phyloP scores from a whole-genome alignment of 2,888 invertebrate genomes.

The Caenorhabditis afra region DNA sequence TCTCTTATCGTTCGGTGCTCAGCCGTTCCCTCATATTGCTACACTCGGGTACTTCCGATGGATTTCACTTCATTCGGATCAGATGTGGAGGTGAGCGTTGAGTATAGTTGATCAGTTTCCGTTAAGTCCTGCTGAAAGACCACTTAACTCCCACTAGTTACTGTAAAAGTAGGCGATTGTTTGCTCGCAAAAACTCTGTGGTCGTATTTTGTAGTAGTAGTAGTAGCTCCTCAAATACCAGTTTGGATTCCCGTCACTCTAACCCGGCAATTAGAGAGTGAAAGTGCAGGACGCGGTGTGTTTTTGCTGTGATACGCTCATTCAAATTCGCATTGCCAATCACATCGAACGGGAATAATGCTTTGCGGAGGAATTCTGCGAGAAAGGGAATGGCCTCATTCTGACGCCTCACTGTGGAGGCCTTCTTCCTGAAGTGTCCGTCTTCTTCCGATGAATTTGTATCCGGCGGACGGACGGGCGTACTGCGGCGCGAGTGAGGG shows the following conservation, averaged over 20 bases:
- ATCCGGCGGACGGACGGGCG: conserved; percentile 39
- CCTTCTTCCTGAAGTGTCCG: conserved; percentile 48
- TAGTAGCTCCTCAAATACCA: conserved; percentile 1
- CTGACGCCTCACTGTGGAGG: conserved; percentile 33
- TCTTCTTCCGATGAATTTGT: conserved; percentile 36
- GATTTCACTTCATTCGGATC: conserved; percentile 50
- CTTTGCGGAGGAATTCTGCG: conserved; percentile 21
- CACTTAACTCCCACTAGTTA: too few relatives aligned
- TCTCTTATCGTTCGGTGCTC: conserved; percentile 28
- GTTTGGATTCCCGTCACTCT: not conserved
- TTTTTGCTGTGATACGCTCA: conserved; percentile 36
- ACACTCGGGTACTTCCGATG: conserved; percentile 39
- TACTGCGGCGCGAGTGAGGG: conserved; percentile 34
- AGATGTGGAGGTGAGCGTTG: conserved; percentile 48
- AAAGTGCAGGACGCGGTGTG: not conserved
- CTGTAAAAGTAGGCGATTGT: conserved; percentile 5
- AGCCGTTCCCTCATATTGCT: conserved; percentile 12
- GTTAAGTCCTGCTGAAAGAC: too few relatives aligned
- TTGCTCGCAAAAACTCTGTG: conserved; percentile 14
- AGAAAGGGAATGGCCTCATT: conserved; percentile 48
- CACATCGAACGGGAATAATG: conserved; percentile 44
- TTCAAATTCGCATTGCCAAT: conserved; percentile 42
- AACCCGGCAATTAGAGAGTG: conserved; percentile 20
- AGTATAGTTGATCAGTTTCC: too few relatives aligned
- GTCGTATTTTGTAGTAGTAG: conserved; percentile 4